Evolutionary conservation across 2,888 invertebrate genomes (phyloP).

Genomic region (Lobophora halterata): DNA sequence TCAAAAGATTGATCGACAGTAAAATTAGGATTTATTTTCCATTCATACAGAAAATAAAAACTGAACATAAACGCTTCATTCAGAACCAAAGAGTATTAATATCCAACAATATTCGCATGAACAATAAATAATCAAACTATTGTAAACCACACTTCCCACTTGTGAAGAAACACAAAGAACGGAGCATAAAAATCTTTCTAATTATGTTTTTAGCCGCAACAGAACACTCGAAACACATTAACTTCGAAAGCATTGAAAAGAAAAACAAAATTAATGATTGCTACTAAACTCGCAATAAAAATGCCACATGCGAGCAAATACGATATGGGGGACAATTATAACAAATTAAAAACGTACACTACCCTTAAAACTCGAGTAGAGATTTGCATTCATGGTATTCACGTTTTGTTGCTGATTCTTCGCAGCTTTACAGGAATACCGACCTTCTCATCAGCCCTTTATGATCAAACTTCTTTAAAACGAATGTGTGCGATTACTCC

Average conservation of each 20-base stretch:
- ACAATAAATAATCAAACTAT: conserved; percentile 52
- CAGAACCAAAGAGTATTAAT: conserved; percentile 35
- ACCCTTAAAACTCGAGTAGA: conserved; percentile 78
- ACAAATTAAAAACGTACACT: conserved; percentile 79
- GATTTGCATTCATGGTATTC: conserved; percentile 77
- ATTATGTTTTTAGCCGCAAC: conserved; percentile 57
- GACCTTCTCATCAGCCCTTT: conserved; percentile 26
- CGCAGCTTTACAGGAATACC: conserved; percentile 29
- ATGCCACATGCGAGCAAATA: conserved; percentile 79
- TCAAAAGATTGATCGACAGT: no score
- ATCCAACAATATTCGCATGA: conserved; percentile 43
- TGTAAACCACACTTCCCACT: conserved; percentile 64
- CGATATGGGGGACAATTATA: conserved; percentile 73
- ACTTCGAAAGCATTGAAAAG: conserved; percentile 61
- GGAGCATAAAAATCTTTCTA: conserved; percentile 56
- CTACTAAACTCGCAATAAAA: conserved; percentile 79
- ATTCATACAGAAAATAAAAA: background rate
- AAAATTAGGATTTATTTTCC: background rate
- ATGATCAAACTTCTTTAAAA: conserved; percentile 25
- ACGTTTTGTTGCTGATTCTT: conserved; percentile 62
- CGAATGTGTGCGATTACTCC: conserved; percentile 33
- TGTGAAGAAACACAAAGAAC: conserved; percentile 48
- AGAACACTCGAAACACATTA: conserved; percentile 66
- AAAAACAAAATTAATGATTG: conserved; percentile 80
- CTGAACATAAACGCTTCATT: conserved; percentile 12